These are phyloP conservation scores for Orchesellides sinensis DNA, from an alignment of 2,888 invertebrate genomes.

Conservation along the genomic window DNA sequence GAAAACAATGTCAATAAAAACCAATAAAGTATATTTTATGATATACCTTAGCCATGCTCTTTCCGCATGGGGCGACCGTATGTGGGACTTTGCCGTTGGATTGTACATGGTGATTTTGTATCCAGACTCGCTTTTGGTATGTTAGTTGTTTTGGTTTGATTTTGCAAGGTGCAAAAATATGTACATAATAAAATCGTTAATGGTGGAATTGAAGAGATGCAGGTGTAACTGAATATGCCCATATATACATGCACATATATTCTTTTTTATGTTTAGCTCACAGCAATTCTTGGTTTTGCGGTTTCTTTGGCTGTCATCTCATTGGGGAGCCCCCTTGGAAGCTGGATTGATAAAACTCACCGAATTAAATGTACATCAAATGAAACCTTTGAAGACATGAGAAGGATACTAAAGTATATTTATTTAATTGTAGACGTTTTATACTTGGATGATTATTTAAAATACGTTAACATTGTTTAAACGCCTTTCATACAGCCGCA, in stretches of 20 bases:
- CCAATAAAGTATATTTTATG: background rate
- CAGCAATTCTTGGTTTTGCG: slow-evolving; percentile 78
- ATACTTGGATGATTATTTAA: background rate
- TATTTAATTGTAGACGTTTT: no score
- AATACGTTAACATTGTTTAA: slow-evolving; percentile 5
- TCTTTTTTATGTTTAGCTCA: slow-evolving; percentile 74
- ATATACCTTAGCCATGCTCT: slow-evolving; percentile 75
- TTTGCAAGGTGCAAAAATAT: background rate
- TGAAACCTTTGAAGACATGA: no score
- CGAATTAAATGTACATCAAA: slow-evolving; percentile 78
- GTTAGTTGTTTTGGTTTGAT: slow-evolving; percentile 64
- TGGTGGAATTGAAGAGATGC: no score
- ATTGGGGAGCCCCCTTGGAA: slow-evolving; percentile 78
- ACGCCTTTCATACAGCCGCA: slow-evolving; percentile 26
- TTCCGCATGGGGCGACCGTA: slow-evolving; percentile 79
- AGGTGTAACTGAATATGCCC: background rate
- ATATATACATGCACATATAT: background rate
- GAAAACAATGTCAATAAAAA: background rate
- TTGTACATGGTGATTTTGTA: slow-evolving; percentile 78
- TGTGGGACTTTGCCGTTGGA: slow-evolving; percentile 79
- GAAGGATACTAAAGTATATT: no score
- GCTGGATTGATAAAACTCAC: slow-evolving; percentile 78
- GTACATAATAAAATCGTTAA: no score
- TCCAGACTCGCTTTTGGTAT: slow-evolving; percentile 72
- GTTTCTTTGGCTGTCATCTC: slow-evolving; percentile 77